These are phyloP conservation scores for Myiozetetes cayanensis DNA, from an alignment of 2,113 vertebrate species.

Conservation along the genomic window DNA sequence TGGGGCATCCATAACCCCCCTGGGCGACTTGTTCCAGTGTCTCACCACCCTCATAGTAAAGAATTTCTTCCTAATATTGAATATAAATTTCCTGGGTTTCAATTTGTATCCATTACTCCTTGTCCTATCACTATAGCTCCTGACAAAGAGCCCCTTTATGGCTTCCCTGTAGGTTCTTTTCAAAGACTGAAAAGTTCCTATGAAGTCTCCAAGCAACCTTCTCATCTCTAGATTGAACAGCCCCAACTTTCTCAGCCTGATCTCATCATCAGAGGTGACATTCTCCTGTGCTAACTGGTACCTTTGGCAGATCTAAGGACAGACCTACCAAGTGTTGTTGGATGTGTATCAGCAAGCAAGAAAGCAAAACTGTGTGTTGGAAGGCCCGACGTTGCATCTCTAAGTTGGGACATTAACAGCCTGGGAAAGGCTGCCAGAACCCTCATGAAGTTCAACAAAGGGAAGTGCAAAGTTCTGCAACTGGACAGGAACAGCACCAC, in stretches of 20 bases:
- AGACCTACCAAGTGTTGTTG: neutral
- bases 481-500: neutral
- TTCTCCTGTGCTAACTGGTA: neutral
- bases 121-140: neutral
- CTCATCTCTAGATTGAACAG: neutral
- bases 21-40: neutral
- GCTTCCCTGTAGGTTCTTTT: neutral
- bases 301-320: neutral
- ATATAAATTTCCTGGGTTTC: neutral
- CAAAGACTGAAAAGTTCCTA: neutral
- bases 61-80: neutral
- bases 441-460: neutral
- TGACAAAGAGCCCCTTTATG: neutral
- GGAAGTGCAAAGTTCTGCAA: neutral
- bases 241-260: neutral
- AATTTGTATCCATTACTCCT: neutral
- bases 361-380: neutral
- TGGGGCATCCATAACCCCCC: neutral
- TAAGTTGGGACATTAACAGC: neutral
- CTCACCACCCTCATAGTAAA: neutral
- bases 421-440: neutral
- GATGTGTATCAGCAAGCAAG: neutral
- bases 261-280: neutral
- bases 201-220: neutral
- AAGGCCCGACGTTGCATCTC: accelerated